phyloP scores from a whole-genome alignment of 2,888 invertebrate genomes.

The Nematopogon swammerdamellus region DNA sequence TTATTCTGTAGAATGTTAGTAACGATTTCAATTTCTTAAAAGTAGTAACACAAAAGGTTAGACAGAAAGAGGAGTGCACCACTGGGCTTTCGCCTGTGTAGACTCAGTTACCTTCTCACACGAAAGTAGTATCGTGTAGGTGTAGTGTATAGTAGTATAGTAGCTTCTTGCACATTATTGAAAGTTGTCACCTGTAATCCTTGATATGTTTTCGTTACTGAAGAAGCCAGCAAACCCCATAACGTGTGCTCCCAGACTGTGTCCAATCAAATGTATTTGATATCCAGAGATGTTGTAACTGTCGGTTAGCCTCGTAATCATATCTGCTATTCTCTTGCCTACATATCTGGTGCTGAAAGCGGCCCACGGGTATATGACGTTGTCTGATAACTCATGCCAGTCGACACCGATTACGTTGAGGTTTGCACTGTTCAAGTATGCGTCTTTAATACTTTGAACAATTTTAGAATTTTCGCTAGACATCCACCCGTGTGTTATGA shows the following conservation, averaged over 20 bases:
- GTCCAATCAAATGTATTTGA: slow-evolving; percentile 41
- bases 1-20: too few relatives aligned
- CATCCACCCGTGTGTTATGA: slow-evolving; percentile 55
- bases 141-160: too few relatives aligned
- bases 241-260: slow-evolving; percentile 60
- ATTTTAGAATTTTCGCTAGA: slow-evolving; percentile 31
- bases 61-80: too few relatives aligned
- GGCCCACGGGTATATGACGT: slow-evolving; percentile 35
- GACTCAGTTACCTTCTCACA: too few relatives aligned
- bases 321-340: slow-evolving; percentile 29
- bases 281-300: slow-evolving; percentile 19
- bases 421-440: slow-evolving; percentile 33
- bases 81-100: too few relatives aligned
- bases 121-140: too few relatives aligned
- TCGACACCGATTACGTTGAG: slow-evolving; percentile 50
- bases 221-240: slow-evolving; percentile 58
- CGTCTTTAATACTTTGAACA: slow-evolving; percentile 38
- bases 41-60: too few relatives aligned
- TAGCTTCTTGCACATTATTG: not conserved
- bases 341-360: slow-evolving; percentile 41
- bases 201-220: slow-evolving; percentile 31
- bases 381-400: slow-evolving; percentile 38
- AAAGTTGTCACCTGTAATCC: slow-evolving; percentile 54
- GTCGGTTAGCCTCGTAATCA: slow-evolving; percentile 21
- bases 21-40: too few relatives aligned